Evolutionary conservation across 2,888 invertebrate genomes (phyloP).

Genomic region (Automeris io): DNA sequence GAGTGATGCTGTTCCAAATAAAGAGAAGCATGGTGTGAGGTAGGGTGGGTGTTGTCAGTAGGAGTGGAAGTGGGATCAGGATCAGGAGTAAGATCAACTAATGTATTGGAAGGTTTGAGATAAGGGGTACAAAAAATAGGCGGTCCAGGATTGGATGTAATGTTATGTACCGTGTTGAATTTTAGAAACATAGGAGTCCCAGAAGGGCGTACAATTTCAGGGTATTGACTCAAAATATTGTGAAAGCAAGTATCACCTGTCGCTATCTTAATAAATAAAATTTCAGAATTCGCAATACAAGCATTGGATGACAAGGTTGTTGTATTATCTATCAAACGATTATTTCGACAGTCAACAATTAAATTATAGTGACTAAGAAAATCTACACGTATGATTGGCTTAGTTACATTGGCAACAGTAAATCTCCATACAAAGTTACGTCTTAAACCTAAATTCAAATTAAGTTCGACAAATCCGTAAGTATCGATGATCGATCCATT

Average conservation of each 20-base stretch:
- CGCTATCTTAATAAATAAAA: neutral
- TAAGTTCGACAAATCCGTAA: constrained; percentile 6
- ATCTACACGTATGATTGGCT: constrained; percentile 10
- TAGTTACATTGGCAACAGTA: constrained; percentile 7
- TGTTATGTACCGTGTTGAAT: constrained; percentile 12
- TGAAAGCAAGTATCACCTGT: constrained; percentile 4
- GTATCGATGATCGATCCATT: constrained; percentile 7
- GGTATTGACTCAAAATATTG: constrained; percentile 3
- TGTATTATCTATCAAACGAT: neutral
- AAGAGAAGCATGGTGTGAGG: constrained; percentile 11
- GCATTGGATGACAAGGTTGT: neutral
- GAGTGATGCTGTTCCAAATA: too few species aligned
- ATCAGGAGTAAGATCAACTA: too few species aligned
- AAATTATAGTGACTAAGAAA: constrained; percentile 6
- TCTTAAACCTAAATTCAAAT: constrained; percentile 6
- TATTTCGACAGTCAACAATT: constrained; percentile 3
- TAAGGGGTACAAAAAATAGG: constrained; percentile 9
- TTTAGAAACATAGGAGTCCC: constrained; percentile 3
- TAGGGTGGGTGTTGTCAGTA: too few species aligned
- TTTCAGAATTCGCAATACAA: neutral
- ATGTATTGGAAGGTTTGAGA: too few species aligned
- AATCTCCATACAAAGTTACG: constrained; percentile 8
- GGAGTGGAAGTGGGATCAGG: too few species aligned
- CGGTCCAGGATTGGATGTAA: constrained; percentile 13
- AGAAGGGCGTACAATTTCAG: constrained; percentile 10